Evolutionary conservation across 2,888 invertebrate species (phyloP).

Genomic region (Lasioglossum calceatum): DNA sequence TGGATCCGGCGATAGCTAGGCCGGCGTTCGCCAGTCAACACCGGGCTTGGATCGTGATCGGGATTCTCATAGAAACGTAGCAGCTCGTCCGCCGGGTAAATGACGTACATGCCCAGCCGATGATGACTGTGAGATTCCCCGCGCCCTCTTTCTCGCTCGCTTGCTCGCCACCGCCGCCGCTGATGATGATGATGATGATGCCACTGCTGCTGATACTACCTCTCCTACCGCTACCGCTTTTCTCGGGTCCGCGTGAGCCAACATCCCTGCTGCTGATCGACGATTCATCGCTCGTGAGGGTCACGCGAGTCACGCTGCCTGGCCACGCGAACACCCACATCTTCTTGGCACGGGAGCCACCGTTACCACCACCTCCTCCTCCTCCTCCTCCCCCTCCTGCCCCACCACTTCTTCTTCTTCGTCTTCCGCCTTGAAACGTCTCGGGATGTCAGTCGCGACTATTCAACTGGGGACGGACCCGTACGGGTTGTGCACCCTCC

Average conservation of each 20-base stretch:
- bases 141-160: constrained; percentile 31
- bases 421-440: neutral
- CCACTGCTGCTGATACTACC: constrained; percentile 51
- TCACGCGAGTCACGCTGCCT: constrained; percentile 53
- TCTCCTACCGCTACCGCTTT: constrained; percentile 54
- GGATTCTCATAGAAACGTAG: constrained; percentile 81
- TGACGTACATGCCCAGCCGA: constrained; percentile 82
- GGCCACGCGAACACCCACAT: constrained; percentile 63
- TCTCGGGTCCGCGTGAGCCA: constrained; percentile 72
- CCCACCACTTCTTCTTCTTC: neutral
- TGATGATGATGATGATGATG: constrained; percentile 26
- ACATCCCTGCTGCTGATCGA: constrained; percentile 75
- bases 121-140: constrained; percentile 22
- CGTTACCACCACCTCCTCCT: neutral
- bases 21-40: constrained; percentile 58
- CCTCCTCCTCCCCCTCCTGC: neutral
- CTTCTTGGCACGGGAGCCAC: constrained; percentile 50
- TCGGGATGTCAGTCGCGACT: neutral
- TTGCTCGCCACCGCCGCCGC: constrained; percentile 26
- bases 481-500: neutral
- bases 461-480: neutral
- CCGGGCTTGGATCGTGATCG: constrained; percentile 58
- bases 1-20: constrained; percentile 37
- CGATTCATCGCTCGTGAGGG: constrained; percentile 71
- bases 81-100: constrained; percentile 82